Percentiles rank a stretch among this genome's conserved stretches.
Evolutionary conservation across 2,797 vertebrate genomes (phyloP).

Genomic region (Nyctibius grandis): DNA sequence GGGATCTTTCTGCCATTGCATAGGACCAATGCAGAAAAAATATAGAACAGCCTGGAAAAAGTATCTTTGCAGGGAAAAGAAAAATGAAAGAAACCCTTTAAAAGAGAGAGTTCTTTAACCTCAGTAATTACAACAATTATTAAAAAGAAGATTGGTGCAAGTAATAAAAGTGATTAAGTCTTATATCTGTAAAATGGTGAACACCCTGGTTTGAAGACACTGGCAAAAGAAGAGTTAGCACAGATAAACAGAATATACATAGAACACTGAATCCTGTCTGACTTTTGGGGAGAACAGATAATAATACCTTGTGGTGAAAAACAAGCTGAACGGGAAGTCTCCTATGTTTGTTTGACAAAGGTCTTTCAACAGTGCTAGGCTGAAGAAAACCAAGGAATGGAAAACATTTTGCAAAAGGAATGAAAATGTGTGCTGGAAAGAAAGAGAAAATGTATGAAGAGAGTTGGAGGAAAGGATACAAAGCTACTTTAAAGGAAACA

Average conservation of each 20-base stretch:
- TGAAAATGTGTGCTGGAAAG: neutral
- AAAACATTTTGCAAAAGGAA: neutral
- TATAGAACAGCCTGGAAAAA: neutral
- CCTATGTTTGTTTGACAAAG: neutral
- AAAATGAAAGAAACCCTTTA: neutral
- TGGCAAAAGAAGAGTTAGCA: neutral
- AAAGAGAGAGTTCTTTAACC: neutral
- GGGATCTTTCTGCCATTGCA: neutral
- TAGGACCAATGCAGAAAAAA: neutral
- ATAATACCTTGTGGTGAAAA: neutral
- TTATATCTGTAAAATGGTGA: neutral
- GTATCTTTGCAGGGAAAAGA: neutral
- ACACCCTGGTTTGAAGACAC: neutral
- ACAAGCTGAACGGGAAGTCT: neutral
- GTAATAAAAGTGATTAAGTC: neutral
- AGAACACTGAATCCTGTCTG: neutral
- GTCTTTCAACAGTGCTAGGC: neutral
- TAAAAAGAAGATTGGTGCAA: neutral
- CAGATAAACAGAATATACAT: neutral
- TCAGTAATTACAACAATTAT: neutral
- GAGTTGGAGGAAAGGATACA: neutral
- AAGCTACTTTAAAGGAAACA: neutral
- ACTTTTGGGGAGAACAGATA: neutral
- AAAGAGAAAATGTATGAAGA: neutral
- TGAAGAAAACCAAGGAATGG: neutral